Base-by-base conservation (phyloP, 2,797 vertebrate genomes). In the Melanogrammus aeglefinus region DNA sequence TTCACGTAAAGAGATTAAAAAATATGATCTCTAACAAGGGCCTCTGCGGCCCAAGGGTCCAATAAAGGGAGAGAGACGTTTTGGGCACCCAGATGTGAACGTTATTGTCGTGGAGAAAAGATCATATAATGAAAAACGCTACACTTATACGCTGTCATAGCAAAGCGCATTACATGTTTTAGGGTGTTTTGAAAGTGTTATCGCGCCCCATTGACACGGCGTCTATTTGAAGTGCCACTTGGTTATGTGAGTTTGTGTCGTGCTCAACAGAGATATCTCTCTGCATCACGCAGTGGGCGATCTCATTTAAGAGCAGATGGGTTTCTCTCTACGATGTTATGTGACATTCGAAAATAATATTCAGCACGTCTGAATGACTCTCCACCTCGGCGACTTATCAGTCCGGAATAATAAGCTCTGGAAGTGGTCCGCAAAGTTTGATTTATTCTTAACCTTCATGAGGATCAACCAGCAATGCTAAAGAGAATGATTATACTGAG, bases 1-100 rank as follows among this genome's bases (percentile, higher is more conserved):
- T 89, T 86, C 77, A 88, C 84, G 82, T 84, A 79, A 88, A 80
- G 78, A 85, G 85, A 85, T 87, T 87, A 86, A 88, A 72, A 91
- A 84, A 86, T 83, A 86, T 82, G 78, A 80, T 86, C 81, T 84
- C 81, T 79, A 78, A 86, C 79, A 86, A 85, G 84, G 74, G 75
- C 77, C 78, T 83, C 78, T 78, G 81, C 81, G 86, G 79, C 82
- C 77, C 29, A 18, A 4, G 24, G 69, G 81, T 47, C 73, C 77
- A 73, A 84, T 86, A 82, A 78, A 79, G 78, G 73, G 27, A 29
- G 41, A 74, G 13, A 70, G 73, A 80, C 79, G 66, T 72, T 77
- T 72, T 8, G 29, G 13, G 63, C 39, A 29, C 73, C 80, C 75
- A 79, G 75, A 80, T 83, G 82, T 78, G 44, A 47, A 66, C 21